phyloP scores from a whole-genome alignment of 1,140 invertebrate genomes.

The Macrotrachela quadricornifera region DNA sequence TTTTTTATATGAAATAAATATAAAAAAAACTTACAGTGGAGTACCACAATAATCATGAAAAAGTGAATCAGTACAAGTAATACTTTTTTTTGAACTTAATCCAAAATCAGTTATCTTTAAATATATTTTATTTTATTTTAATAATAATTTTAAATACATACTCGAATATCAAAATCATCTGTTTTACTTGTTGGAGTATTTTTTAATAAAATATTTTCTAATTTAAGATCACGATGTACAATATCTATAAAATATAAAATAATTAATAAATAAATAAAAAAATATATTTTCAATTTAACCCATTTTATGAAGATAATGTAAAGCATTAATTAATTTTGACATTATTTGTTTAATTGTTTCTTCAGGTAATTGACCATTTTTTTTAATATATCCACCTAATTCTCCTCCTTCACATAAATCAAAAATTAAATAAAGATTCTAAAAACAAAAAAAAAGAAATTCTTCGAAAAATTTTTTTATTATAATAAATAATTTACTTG shows the following conservation, averaged over 20 bases:
- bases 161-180: constrained; percentile 32
- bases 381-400: constrained; percentile 25
- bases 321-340: constrained; percentile 30
- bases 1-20: not conserved
- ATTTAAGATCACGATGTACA: constrained; percentile 38
- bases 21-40: constrained; percentile 23
- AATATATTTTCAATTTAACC: constrained; percentile 17
- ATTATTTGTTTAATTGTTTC: constrained; percentile 29
- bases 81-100: constrained; percentile 34
- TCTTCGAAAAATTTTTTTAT: not conserved
- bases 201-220: constrained; percentile 37
- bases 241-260: constrained; percentile 32
- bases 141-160: constrained; percentile 10
- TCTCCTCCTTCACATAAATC: constrained; percentile 33
- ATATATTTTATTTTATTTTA: not conserved
- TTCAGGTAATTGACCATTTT: constrained; percentile 27
- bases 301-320: constrained; percentile 36
- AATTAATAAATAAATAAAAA: too few relatives aligned
- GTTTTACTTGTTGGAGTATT: constrained; percentile 22
- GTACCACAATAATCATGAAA: constrained; percentile 38
- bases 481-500: too few relatives aligned
- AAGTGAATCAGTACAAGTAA: constrained; percentile 33
- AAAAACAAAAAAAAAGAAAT: not conserved
- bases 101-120: constrained; percentile 38
- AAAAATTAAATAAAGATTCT: constrained; percentile 31